Base-by-base conservation (phyloP, 1,140 invertebrate genomes). In the Megathymus violae region DNA sequence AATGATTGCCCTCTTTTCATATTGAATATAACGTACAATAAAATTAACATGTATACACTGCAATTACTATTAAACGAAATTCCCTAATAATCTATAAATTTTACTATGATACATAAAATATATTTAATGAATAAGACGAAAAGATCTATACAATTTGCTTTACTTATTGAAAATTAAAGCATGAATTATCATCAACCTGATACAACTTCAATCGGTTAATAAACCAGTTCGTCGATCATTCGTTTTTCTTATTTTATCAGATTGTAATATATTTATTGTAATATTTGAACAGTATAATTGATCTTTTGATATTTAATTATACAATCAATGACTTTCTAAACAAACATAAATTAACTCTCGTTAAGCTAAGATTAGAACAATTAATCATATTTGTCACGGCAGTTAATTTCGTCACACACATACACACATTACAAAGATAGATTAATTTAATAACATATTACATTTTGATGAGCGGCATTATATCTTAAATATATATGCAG, bases 331-430 rank as follows among this genome's bases (percentile, higher is more conserved):
- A 7, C 50, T 25, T 41, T 54, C 50, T 10, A 40, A 19, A 40
- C 48, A 51, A 19, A 34, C 15, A 54, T 54, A 40, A 41, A 41
- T 41, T 40, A 54, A 54, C 16, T 41, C 7, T 41, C 36, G 7
- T 1, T 25, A 38, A 6, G 36, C 31, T 38, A 52, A 52, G 16
- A 38, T 52, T 52, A 41, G 19, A 54, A 54, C 51, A 54, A 41
- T 54, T 36, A 41, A 40, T 41, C 36, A 41, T 25, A 41, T 54
- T 54, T 41, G 51, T 54, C 40, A 54, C 41, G 19, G 14, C 9
- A 41, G 36, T 41, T 41, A 41, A 19, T 54, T 52, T 54, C 50
- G 36, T 41, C 36, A 54, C 9, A n/a, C n/a, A n/a, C n/a, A n/a
- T 41, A 41, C 34, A 14, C 15, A 54, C 36, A 25, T 54, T 38